Percentiles rank a stretch among this genome's conserved stretches.
Conservation (phyloP, 2,113 vertebrate species). For the Eidolon helvum region DNA sequence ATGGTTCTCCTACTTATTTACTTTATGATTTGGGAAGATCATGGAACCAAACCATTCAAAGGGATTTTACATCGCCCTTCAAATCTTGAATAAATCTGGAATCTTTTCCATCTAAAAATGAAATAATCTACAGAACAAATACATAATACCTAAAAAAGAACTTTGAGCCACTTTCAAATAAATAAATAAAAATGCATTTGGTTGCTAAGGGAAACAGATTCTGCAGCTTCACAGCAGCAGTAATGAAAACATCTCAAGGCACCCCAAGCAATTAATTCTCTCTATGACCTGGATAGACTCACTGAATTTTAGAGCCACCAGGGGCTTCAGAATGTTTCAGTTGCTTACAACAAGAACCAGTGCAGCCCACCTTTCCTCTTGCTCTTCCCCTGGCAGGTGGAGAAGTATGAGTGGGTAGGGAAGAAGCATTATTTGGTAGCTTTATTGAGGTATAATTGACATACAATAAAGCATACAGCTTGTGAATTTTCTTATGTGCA, state of each 20-base stretch:
- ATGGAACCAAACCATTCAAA: not conserved
- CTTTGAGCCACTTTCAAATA: not conserved
- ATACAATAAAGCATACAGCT: not conserved
- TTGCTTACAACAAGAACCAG: not conserved
- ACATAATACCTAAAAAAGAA: constrained; percentile 44
- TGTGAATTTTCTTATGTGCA: not conserved
- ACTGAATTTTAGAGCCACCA: not conserved
- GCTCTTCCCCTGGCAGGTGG: too few species aligned
- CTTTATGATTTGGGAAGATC: not conserved
- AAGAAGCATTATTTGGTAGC: not conserved
- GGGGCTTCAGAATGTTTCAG: not conserved
- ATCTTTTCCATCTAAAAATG: not conserved
- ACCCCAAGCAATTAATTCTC: not conserved
- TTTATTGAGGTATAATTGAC: not conserved
- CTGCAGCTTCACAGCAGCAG: not conserved
- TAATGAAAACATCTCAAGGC: not conserved
- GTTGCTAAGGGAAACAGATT: constrained; percentile 58
- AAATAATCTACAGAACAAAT: constrained; percentile 47
- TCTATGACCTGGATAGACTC: not conserved
- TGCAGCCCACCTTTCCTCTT: too few species aligned
- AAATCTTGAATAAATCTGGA: not conserved
- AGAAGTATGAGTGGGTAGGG: not conserved
- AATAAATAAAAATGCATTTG: not conserved
- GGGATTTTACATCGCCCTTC: not conserved
- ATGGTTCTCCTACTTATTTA: not conserved